Base-by-base conservation (phyloP, 2,888 invertebrate genomes). In the Pyrrhia umbra region DNA sequence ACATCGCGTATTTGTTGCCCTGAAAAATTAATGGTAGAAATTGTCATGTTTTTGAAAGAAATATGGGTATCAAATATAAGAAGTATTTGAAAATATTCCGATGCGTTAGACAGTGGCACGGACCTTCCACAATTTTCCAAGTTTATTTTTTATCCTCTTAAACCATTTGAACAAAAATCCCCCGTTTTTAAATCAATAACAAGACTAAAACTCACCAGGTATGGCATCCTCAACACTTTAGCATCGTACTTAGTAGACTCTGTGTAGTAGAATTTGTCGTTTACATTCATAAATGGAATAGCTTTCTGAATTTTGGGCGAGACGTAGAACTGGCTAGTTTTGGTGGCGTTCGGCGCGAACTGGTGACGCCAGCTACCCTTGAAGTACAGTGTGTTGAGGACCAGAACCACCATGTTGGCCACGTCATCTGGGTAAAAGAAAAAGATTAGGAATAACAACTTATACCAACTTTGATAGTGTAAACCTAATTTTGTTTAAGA, bases 351-450 rank as follows among this genome's bases (percentile, higher is more conserved):
- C 16, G 95, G 94, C 0, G 95, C 91, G 84, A 98, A 98, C 79
- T 96, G 96, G 67, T 96, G 95, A 0, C 95, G 93, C 98, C 98
- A 98, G 0, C 95, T 92, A 0, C 98, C 98, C 85, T 97, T 97
- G 94, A 98, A 98, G 91, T 96, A 98, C 27, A 98, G 91, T 0
- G 97, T 97, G 89, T 97, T 98, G 27, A 97, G 93, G 40, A 98
- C 89, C 43, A 98, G 79, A 86, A 98, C 95, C 2, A 96, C 94
- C 18, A 96, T 95, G 52, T 96, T 94, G 23, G 95, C 83, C 0
- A 97, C 83, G 65, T 96, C 96, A 82, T 95, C 96, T 96, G 87
- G 39, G 90, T 84, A 62, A 40, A 8, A 21, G 18, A 1, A 2
- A 2, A 37, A 4, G 4, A 20, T 37, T 37, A 16, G 1, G 15